Percentiles rank a stretch among this genome's conserved stretches.
phyloP scores from a whole-genome alignment of 2,113 vertebrate species.

The Rhinoderma darwinii region DNA sequence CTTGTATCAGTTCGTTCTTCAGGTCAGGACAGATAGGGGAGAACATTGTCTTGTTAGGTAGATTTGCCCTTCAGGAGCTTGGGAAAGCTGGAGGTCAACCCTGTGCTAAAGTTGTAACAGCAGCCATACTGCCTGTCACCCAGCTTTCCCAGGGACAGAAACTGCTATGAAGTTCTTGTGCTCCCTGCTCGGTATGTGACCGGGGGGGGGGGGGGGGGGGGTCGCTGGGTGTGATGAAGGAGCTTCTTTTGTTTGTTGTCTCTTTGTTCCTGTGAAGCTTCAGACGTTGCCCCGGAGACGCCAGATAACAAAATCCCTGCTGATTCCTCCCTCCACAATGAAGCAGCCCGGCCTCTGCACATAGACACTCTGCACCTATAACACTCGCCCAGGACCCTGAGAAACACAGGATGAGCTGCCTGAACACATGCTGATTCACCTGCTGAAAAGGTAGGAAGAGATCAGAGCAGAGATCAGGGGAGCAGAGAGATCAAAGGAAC shows the following conservation, averaged over 20 bases:
- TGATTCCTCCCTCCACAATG: neutral
- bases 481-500: neutral
- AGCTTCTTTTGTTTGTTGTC: neutral
- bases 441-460: neutral
- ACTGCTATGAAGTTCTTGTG: too few species aligned
- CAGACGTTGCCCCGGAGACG: neutral
- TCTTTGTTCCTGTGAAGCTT: neutral
- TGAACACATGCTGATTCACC: neutral
- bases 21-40: too few species aligned
- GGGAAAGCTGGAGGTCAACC: too few species aligned
- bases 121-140: too few species aligned
- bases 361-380: neutral
- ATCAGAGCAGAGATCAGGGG: neutral
- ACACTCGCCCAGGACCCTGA: neutral
- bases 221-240: too few species aligned
- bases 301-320: neutral
- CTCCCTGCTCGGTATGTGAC: neutral
- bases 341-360: neutral
- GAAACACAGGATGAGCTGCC: neutral
- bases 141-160: too few species aligned
- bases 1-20: too few species aligned
- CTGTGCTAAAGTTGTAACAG: too few species aligned
- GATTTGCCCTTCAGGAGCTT: too few species aligned
- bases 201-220: neutral
- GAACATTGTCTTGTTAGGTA: too few species aligned